phyloP scores from a whole-genome alignment of 1,140 invertebrate genomes.

The Drosophila auraria region DNA sequence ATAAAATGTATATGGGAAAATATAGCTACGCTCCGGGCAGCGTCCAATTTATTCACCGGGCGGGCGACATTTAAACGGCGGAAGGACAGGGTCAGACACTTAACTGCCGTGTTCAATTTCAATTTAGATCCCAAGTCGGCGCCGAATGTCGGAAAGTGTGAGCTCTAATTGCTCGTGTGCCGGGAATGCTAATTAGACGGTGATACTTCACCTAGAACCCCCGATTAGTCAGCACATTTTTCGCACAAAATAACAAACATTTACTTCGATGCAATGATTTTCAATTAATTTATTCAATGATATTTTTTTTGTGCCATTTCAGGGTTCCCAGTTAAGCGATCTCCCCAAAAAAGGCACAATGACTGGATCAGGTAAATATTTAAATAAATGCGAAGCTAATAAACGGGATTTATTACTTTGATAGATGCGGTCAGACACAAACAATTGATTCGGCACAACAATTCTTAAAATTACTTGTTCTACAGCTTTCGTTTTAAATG shows the following conservation, averaged over 20 bases:
- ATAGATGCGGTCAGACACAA: background rate
- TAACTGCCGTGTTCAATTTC: constrained; percentile 35
- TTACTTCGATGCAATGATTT: constrained; percentile 39
- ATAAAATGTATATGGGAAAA: constrained; percentile 30
- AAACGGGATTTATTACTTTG: constrained; percentile 17
- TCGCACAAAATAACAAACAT: constrained; percentile 34
- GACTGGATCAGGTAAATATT: constrained; percentile 76
- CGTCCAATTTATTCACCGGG: constrained; percentile 21
- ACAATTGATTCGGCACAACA: constrained; percentile 11
- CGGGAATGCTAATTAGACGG: constrained; percentile 66
- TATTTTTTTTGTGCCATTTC: constrained; percentile 39
- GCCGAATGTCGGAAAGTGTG: constrained; percentile 34
- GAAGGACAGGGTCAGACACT: constrained; percentile 55
- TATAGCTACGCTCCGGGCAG: constrained; percentile 9
- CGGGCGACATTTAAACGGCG: constrained; percentile 17
- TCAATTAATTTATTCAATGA: constrained; percentile 52
- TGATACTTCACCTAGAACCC: constrained; percentile 43
- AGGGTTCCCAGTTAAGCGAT: constrained; percentile 41
- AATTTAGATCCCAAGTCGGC: constrained; percentile 7
- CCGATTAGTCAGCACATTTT: constrained; percentile 24
- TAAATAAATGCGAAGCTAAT: constrained; percentile 10
- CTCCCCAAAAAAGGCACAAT: constrained; percentile 43
- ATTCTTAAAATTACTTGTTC: constrained; percentile 22
- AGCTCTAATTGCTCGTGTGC: constrained; percentile 47
- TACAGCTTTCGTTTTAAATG: constrained; percentile 16